Base-by-base conservation (phyloP, 2,888 invertebrate species). In the Rhamphomyia laevipes region DNA sequence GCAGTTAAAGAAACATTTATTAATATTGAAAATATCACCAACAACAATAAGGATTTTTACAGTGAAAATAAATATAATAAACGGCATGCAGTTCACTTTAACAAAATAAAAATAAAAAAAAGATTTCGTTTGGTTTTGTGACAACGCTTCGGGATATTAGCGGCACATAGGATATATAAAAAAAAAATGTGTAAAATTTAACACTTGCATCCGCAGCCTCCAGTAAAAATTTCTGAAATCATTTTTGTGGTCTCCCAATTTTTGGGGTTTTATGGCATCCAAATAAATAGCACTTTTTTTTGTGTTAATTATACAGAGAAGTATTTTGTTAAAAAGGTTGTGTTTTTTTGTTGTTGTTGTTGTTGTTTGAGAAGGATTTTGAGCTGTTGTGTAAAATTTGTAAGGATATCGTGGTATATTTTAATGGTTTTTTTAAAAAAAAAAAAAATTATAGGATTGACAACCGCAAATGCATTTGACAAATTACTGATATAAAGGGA, bases 381-480 rank as follows among this genome's bases (percentile, higher is more conserved):
- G 23, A 27, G 23, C 9, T 35, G n/a, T 30, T n/a, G n/a, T 35
- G 13, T 13, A 5, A 9, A 6, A 5, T n/a, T n/a, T 35, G 35
- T n/a, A 35, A n/a, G 35, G 13, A n/a, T 35, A 35, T 35, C n/a
- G n/a, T 35, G 11, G 11, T 33, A 13, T 33, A 13, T 33, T 33
- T 33, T 35, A 13, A n/a, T n/a, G 35, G n/a, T n/a, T 35, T 35
- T 35, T 35, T 33, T 33, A 6, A 33, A 33, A 4, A 5, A 4
- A 35, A 35, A 35, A 35, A 30, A 30, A 30, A 30, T 30, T 9
- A 30, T 16, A 15, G 11, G 38, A 38, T 38, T 43, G 43, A 43
- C 43, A 43, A 43, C 27, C 43, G 27, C 43, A 43, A 43, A 27
- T 43, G 43, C 23, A 23, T 23, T 43, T 43, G 43, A 43, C 43